A percentile compares a stretch with the other conserved stretches of the same genome.
These are phyloP conservation scores for Halictus rubicundus DNA, from an alignment of 1,140 invertebrate species.

Conservation along the genomic window DNA sequence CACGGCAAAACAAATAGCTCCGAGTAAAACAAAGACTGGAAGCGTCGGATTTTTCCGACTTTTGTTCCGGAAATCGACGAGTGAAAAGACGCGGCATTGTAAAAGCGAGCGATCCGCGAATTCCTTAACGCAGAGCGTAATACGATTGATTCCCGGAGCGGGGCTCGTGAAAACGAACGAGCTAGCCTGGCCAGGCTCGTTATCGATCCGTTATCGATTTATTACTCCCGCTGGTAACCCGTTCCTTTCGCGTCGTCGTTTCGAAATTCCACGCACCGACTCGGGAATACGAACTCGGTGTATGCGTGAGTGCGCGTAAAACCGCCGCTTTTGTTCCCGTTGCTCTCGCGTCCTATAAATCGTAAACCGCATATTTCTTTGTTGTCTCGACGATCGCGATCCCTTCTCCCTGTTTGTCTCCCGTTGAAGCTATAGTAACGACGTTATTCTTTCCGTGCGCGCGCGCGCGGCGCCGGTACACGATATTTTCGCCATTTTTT, in stretches of 20 bases:
- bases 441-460: not conserved
- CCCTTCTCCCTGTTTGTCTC: too few relatives aligned
- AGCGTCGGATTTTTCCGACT: too few relatives aligned
- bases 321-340: slow-evolving; percentile 10
- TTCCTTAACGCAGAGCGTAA: too few relatives aligned
- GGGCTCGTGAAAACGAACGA: not conserved
- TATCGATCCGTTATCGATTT: slow-evolving; percentile 55
- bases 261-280: slow-evolving; percentile 8
- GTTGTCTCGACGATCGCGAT: not conserved
- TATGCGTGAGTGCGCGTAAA: not conserved
- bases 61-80: too few relatives aligned
- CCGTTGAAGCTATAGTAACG: not conserved
- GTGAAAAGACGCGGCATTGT: too few relatives aligned
- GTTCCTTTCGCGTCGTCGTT: not conserved
- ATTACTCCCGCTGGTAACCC: slow-evolving; percentile 1
- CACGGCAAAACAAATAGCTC: too few relatives aligned
- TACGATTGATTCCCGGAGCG: slow-evolving; percentile 8
- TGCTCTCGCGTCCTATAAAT: slow-evolving; percentile 1
- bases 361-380: not conserved
- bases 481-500: not conserved
- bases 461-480: not conserved
- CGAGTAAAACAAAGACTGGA: too few relatives aligned
- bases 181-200: not conserved
- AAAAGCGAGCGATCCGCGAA: too few relatives aligned
- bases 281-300: too few relatives aligned